A percentile compares a stretch with the other conserved stretches of the same genome.
Conservation (phyloP, 2,113 vertebrate species). For the Eublepharis macularius region DNA sequence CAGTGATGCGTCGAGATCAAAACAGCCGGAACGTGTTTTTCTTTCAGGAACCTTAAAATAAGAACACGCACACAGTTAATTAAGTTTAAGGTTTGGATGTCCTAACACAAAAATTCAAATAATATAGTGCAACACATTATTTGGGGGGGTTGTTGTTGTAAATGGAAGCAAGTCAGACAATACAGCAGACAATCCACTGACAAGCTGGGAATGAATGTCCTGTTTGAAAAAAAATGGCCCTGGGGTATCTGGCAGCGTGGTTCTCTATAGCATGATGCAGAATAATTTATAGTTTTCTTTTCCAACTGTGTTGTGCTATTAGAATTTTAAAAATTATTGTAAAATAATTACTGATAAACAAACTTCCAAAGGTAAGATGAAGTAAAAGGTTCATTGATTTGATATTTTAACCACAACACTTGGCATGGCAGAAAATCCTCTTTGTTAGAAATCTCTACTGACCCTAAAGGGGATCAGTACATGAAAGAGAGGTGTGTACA, state of each 20-base stretch:
- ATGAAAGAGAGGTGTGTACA: not conserved
- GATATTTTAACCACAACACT: not conserved
- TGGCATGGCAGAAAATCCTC: not conserved
- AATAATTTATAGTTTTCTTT: not conserved
- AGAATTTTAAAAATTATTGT: no score
- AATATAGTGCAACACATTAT: no score
- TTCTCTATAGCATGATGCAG: not conserved
- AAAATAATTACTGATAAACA: no score
- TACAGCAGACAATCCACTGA: not conserved
- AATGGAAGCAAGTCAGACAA: not conserved
- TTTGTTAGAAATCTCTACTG: not conserved
- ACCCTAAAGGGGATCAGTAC: not conserved
- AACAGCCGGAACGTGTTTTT: constrained; percentile 92
- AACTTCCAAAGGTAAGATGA: no score
- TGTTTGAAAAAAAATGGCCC: not conserved
- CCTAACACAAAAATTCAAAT: not conserved
- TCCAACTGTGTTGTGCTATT: no score
- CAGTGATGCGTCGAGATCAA: constrained; percentile 94
- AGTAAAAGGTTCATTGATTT: not conserved
- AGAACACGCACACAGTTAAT: not conserved
- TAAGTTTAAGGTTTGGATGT: not conserved
- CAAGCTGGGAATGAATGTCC: not conserved
- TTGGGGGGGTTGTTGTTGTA: not conserved
- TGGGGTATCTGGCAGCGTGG: not conserved
- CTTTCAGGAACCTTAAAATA: constrained; percentile 93